Conservation (phyloP, 2,888 invertebrate species). For the Ormyrus thymus region DNA sequence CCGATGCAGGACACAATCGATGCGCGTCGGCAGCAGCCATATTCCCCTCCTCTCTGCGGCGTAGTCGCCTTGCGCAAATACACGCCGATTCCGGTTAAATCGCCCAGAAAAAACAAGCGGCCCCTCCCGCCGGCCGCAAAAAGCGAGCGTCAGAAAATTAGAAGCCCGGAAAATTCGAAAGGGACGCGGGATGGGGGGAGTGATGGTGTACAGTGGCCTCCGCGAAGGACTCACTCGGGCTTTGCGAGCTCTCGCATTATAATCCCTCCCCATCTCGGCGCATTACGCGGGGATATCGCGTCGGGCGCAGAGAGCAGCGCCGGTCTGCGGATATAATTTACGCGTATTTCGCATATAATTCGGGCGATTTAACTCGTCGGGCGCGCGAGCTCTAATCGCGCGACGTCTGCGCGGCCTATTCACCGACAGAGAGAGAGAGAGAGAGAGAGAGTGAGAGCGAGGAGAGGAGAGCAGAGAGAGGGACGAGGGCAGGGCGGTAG, state of each 20-base stretch:
- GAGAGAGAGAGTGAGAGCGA: background rate
- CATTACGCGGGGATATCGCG: background rate
- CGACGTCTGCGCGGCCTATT: slow-evolving; percentile 41
- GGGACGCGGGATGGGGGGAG: background rate
- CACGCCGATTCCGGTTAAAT: slow-evolving; percentile 51
- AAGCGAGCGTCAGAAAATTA: slow-evolving; percentile 22
- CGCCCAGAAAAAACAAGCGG: slow-evolving; percentile 49
- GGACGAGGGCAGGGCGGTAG: slow-evolving; percentile 2
- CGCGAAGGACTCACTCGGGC: slow-evolving; percentile 26
- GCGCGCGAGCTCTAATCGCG: slow-evolving; percentile 45
- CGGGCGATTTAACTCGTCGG: slow-evolving; percentile 47
- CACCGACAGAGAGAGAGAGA: background rate
- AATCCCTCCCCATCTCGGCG: background rate
- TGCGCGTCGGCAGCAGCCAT: slow-evolving; percentile 4
- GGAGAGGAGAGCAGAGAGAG: background rate
- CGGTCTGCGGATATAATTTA: slow-evolving; percentile 38
- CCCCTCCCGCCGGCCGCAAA: background rate
- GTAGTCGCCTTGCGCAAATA: slow-evolving; percentile 37
- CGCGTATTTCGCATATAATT: slow-evolving; percentile 49
- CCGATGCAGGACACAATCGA: slow-evolving; percentile 46
- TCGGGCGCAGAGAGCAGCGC: background rate
- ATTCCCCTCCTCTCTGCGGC: background rate
- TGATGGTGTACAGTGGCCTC: background rate
- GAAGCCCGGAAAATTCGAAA: background rate
- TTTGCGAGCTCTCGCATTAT: background rate